A percentile compares a stretch with the other conserved stretches of the same genome.
These are phyloP conservation scores for Aurelia sp. DNA, from an alignment of 30 jellyfish, hydroid and myxozoan genomes.

Conservation along the genomic window DNA sequence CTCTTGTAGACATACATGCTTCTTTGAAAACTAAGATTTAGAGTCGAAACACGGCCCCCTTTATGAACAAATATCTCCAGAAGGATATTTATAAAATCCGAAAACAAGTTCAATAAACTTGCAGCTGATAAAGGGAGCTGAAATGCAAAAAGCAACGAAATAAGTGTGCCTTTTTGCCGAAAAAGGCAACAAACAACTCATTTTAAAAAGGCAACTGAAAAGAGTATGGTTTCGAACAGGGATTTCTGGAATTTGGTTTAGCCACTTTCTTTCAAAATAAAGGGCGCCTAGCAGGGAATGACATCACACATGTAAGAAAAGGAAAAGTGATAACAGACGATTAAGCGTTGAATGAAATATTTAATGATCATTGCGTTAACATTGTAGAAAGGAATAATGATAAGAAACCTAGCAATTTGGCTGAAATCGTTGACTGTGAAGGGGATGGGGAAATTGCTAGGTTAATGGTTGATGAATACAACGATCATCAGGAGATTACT, in stretches of 20 bases:
- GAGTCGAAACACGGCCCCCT: constrained; percentile 20
- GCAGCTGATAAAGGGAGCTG: constrained; percentile 26
- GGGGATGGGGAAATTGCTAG: constrained; percentile 30
- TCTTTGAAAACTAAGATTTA: constrained; percentile 23
- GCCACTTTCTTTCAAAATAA: neutral
- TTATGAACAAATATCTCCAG: constrained; percentile 37
- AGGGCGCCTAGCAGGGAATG: too few relatives aligned
- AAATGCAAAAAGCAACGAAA: neutral
- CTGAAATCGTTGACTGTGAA: neutral
- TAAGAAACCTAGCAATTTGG: too few relatives aligned
- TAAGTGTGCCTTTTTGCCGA: constrained; percentile 14
- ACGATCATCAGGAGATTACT: constrained; percentile 14
- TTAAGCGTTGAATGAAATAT: too few relatives aligned
- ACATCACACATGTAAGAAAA: too few relatives aligned
- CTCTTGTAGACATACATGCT: constrained; percentile 42
- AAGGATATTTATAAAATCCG: constrained; percentile 44
- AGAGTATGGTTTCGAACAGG: constrained; percentile 19
- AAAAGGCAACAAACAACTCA: constrained; percentile 37
- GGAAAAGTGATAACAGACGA: too few relatives aligned
- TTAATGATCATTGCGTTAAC: too few relatives aligned
- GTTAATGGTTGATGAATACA: constrained; percentile 28
- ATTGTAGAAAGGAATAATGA: too few relatives aligned
- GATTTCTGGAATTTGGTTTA: constrained; percentile 40
- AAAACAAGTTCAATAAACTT: constrained; percentile 17
- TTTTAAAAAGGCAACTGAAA: constrained; percentile 35